These are phyloP conservation scores for Herminia tarsipennalis DNA, from an alignment of 2,888 invertebrate species.

Conservation along the genomic window DNA sequence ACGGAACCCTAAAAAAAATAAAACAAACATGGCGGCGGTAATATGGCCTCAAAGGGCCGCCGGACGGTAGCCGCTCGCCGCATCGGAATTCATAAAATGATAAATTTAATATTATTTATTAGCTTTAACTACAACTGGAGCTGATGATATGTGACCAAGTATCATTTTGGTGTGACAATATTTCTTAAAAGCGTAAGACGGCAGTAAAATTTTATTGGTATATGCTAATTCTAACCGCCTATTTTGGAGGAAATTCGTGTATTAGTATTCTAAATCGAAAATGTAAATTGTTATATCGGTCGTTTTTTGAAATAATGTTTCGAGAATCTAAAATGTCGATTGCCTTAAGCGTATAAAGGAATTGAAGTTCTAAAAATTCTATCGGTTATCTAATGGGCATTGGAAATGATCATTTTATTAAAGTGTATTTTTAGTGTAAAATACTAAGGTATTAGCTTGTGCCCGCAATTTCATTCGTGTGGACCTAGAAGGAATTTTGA, in stretches of 20 bases:
- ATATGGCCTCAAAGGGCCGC: constrained; percentile 80
- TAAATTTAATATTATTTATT: constrained; percentile 84
- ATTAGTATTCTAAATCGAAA: constrained; percentile 24
- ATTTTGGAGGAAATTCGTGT: constrained; percentile 35
- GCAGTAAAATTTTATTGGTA: constrained; percentile 38
- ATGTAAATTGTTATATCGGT: constrained; percentile 25
- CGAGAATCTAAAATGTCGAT: constrained; percentile 12
- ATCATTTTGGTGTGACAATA: constrained; percentile 57
- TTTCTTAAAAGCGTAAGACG: constrained; percentile 32
- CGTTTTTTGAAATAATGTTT: constrained; percentile 17
- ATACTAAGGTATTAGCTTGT: too few species aligned
- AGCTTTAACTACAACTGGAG: constrained; percentile 60
- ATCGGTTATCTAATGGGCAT: constrained; percentile 13
- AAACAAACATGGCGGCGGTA: constrained; percentile 75
- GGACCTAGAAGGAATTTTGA: too few species aligned
- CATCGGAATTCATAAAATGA: constrained; percentile 82
- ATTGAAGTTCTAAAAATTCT: constrained; percentile 15
- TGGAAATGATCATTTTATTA: constrained; percentile 13
- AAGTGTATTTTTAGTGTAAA: too few species aligned
- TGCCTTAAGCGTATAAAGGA: constrained; percentile 14
- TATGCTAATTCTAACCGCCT: constrained; percentile 40
- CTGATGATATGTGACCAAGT: constrained; percentile 48
- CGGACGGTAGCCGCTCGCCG: constrained; percentile 77
- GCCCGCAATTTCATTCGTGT: too few species aligned
- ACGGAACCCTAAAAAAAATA: constrained; percentile 64